Evolutionary conservation across 2,113 vertebrate genomes (phyloP).

Genomic region (Lampris megalopsis): DNA sequence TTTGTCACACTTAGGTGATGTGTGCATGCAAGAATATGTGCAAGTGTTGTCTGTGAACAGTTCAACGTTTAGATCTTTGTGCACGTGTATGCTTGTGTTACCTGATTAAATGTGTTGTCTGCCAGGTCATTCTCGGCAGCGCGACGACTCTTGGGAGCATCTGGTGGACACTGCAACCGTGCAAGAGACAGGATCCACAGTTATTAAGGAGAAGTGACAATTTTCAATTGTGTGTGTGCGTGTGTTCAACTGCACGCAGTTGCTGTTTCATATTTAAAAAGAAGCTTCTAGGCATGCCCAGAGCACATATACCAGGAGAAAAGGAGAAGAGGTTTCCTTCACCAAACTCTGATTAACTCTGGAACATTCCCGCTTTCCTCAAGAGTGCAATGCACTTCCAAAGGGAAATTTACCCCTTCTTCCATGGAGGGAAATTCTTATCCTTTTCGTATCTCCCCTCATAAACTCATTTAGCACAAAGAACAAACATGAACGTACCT

Average conservation of each 20-base stretch:
- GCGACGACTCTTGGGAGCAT: slow-evolving; percentile 89
- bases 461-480: slow-evolving; percentile 27
- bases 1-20: too few relatives aligned
- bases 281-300: slow-evolving; percentile 57
- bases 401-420: slow-evolving; percentile 13
- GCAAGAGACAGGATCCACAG: not conserved
- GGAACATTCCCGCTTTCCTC: slow-evolving; percentile 19
- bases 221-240: not conserved
- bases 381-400: slow-evolving; percentile 19
- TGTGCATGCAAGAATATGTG: not conserved
- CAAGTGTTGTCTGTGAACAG: not conserved
- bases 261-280: slow-evolving; percentile 62
- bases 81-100: slow-evolving; percentile 47
- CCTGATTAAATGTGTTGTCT: slow-evolving; percentile 85
- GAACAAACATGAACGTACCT: not conserved
- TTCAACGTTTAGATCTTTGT: not conserved
- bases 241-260: slow-evolving; percentile 8
- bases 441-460: slow-evolving; percentile 18
- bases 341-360: slow-evolving; percentile 56
- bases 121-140: slow-evolving; percentile 89
- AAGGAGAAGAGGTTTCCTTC: slow-evolving; percentile 37
- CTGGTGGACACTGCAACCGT: slow-evolving; percentile 85
- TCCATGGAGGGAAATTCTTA: slow-evolving; percentile 7
- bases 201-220: not conserved
- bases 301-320: slow-evolving; percentile 55